Conservation (phyloP, 2,888 invertebrate species). For the Rotaria magnacalcarata region DNA sequence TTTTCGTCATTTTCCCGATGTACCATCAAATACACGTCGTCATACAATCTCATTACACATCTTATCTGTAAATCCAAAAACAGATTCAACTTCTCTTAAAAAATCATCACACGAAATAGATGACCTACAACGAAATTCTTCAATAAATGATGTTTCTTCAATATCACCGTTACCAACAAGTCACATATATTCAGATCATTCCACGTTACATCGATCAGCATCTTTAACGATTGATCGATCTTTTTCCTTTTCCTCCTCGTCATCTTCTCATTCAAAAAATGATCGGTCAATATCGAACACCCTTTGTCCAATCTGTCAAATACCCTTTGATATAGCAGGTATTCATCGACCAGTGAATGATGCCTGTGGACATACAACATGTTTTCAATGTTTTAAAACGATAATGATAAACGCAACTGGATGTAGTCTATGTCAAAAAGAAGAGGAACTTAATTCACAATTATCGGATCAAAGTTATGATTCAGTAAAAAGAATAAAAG, state of each 20-base stretch:
- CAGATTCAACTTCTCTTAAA: background rate
- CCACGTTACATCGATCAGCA: too few relatives aligned
- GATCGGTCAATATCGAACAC: background rate
- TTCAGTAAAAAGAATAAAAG: background rate
- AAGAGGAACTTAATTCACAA: conserved; percentile 23
- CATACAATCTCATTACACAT: background rate
- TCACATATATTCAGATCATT: too few relatives aligned
- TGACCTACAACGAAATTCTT: too few relatives aligned
- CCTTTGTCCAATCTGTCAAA: conserved; percentile 31
- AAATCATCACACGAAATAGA: background rate
- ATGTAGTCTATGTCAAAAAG: background rate
- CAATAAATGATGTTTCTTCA: too few relatives aligned
- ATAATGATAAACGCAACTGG: conserved; percentile 8
- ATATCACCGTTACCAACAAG: too few relatives aligned
- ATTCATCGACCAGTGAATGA: conserved; percentile 37
- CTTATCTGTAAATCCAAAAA: background rate
- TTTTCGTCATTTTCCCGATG: background rate
- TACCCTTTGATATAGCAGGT: background rate
- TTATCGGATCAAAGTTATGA: background rate
- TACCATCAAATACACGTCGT: background rate
- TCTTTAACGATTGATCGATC: too few relatives aligned
- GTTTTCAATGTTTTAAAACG: conserved; percentile 38
- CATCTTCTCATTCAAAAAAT: background rate
- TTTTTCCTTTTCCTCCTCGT: too few relatives aligned
- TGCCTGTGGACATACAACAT: conserved; percentile 41